Conservation (phyloP, 2,888 invertebrate genomes). For the Oegoconia quadripuncta region DNA sequence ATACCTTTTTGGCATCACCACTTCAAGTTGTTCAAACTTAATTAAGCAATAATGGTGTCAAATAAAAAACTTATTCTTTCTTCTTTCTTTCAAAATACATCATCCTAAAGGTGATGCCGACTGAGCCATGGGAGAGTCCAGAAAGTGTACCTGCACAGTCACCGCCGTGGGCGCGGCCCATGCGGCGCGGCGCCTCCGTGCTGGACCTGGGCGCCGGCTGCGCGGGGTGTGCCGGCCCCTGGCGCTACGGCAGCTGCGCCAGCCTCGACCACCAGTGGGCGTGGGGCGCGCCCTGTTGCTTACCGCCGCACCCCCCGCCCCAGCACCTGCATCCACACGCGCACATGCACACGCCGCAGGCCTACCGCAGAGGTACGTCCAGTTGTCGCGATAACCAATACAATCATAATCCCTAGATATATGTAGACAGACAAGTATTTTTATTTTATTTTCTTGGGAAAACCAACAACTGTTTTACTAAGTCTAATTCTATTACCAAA, state of each 20-base stretch:
- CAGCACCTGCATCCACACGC: constrained; percentile 39
- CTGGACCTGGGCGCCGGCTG: constrained; percentile 56
- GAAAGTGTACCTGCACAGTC: constrained; percentile 36
- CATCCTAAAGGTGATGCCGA: constrained; percentile 26
- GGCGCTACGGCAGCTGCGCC: constrained; percentile 72
- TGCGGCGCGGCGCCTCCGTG: constrained; percentile 65
- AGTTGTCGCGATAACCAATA: background rate
- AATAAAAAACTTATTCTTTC: too few species aligned
- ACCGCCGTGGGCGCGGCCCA: constrained; percentile 54
- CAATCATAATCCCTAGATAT: too few species aligned
- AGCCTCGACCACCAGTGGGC: constrained; percentile 60
- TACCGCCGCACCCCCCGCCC: constrained; percentile 36
- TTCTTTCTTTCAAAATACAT: too few species aligned
- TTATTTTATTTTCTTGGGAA: too few species aligned
- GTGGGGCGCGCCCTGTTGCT: constrained; percentile 14
- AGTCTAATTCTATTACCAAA: too few species aligned
- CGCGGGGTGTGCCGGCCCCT: constrained; percentile 42
- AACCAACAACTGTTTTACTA: too few species aligned
- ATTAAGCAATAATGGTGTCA: too few species aligned
- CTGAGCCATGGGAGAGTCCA: constrained; percentile 53
- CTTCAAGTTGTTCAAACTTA: too few species aligned
- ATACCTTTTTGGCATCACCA: too few species aligned
- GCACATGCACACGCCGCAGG: constrained; percentile 55
- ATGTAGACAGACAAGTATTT: too few species aligned
- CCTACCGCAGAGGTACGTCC: constrained; percentile 56